phyloP scores from a whole-genome alignment of 2,888 invertebrate genomes.

The Drepanosiphum platanoidis region DNA sequence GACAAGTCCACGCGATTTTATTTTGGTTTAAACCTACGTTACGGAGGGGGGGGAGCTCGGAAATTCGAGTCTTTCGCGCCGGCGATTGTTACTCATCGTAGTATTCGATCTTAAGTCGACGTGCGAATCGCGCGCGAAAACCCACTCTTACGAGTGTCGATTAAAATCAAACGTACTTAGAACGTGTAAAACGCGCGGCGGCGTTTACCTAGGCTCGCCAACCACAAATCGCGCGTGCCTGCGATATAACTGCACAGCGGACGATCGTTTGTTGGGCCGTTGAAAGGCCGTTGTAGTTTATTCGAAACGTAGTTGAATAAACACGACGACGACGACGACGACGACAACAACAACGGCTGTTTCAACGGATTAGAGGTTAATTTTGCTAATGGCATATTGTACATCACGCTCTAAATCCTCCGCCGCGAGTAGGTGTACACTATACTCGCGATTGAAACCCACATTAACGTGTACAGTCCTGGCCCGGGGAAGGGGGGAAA shows the following conservation, averaged over 20 bases:
- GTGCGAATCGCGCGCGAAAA: background rate
- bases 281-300: background rate
- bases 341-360: slow-evolving; percentile 15
- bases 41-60: no score
- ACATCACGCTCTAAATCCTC: background rate
- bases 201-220: background rate
- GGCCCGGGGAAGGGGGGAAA: background rate
- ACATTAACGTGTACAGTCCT: slow-evolving; percentile 6
- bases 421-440: no score
- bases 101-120: slow-evolving; percentile 32
- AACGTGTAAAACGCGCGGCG: background rate
- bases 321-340: no score
- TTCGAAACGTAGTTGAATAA: background rate
- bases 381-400: slow-evolving; percentile 36
- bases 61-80: no score
- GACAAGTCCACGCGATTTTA: no score
- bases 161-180: background rate
- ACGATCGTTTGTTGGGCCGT: background rate
- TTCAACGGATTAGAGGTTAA: slow-evolving; percentile 29
- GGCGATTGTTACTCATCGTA: background rate
- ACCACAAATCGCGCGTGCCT: no score
- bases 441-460: slow-evolving; percentile 5
- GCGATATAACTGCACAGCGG: background rate
- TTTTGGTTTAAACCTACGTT: no score
- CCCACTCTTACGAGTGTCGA: background rate